Evolutionary conservation across 53 echinoderm and acorn worm species (phyloP), one percentile per base, ranked within the genome.

Genomic region (Henricia sp.): DNA sequence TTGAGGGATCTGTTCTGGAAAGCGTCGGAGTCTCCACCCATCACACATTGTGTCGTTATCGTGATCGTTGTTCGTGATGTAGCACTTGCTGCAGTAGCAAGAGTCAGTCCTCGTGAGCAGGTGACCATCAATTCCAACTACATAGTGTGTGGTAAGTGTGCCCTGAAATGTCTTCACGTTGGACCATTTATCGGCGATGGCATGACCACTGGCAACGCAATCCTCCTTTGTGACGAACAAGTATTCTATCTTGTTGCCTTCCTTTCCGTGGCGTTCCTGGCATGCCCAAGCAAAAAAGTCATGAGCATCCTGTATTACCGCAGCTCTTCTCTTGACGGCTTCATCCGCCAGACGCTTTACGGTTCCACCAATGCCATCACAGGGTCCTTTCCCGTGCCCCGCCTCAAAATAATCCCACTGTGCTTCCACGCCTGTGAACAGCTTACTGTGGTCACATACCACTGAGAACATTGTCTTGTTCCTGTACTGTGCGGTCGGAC

Each of bases 281-380:
- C 64, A 68, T 33, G 74, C 83, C 88, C 83, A 88, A 28, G 88
- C 68, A 43, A 69, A 88, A 59, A 88, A 82, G 43, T 83, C 83
- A 39, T 39, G 50, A 0, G 88, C 89, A 56, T 89, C 89, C 67
- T 89, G 89, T 27, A 84, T 89, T 38, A 89, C 89, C 0, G 68
- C 84, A n/a, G 67, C 57, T 28, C 36, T 66, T 46, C 74, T 62
- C 58, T 84, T 83, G 1, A 88, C 84, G 24, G 84, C 89, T 28
- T 74, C 65, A 30, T 90, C 90, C 46, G 88, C 88, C 26, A 88
- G 72, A 24, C 88, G 52, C 83, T 88, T 88, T 0, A 74, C 51
- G 2, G 85, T 85, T 26, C 90, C 89, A 4, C 89, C 84, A 37
- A 90, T 60, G 24, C 90, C 86, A 48, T 89, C 77, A 54, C 89